These are phyloP conservation scores for Astropecten irregularis DNA, from an alignment of 53 echinoderm and acorn worm species.

Conservation along the genomic window DNA sequence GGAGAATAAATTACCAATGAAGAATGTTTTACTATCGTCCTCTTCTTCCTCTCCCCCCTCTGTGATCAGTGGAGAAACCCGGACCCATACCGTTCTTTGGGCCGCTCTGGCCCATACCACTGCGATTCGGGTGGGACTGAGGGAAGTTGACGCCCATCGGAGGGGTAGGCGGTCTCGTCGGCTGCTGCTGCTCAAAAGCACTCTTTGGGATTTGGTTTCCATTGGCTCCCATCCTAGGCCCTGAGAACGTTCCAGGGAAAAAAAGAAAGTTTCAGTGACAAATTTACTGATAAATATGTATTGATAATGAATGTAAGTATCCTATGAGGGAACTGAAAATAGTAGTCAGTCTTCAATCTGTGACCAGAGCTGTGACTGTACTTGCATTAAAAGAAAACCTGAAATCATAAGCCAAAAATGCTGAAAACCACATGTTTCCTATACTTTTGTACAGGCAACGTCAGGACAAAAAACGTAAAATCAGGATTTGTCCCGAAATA, in stretches of 20 bases:
- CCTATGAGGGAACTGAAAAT: too few species aligned
- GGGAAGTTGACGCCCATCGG: conserved; percentile 34
- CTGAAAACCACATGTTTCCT: too few species aligned
- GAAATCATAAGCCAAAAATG: too few species aligned
- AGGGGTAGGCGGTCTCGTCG: conserved; percentile 42
- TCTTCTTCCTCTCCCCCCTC: conserved; percentile 53
- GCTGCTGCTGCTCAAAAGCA: conserved; percentile 48
- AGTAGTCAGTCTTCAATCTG: too few species aligned
- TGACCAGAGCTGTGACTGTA: too few species aligned
- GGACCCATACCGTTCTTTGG: conserved; percentile 53
- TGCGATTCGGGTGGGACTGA: conserved; percentile 41
- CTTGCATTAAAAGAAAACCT: too few species aligned
- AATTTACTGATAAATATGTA: too few species aligned
- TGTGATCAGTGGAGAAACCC: conserved; percentile 48
- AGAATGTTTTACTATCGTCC: conserved; percentile 43
- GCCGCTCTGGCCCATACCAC: conserved; percentile 43
- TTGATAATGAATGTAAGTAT: too few species aligned
- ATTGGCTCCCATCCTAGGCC: conserved; percentile 41
- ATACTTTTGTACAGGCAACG: too few species aligned
- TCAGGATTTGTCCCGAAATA: too few species aligned
- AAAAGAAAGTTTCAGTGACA: neutral
- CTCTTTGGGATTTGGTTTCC: conserved; percentile 37
- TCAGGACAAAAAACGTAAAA: too few species aligned
- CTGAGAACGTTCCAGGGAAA: conserved; percentile 2
- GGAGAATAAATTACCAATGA: too few species aligned